Conservation (phyloP, 2,888 invertebrate species). For the Leucozona laternaria region DNA sequence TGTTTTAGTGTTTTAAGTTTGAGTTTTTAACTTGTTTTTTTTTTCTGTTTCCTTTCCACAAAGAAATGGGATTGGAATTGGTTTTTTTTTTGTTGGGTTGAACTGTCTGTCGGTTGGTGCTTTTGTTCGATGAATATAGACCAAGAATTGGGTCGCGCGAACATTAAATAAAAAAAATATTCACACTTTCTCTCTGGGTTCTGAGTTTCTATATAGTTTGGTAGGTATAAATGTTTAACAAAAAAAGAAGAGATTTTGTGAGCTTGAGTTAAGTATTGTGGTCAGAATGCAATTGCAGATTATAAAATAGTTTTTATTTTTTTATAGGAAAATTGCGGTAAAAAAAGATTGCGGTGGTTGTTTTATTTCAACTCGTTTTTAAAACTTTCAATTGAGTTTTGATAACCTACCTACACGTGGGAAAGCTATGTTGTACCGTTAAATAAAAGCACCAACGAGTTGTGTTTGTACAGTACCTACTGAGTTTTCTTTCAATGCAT, state of each 20-base stretch:
- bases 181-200: conserved; percentile 5
- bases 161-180: neutral
- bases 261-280: conserved; percentile 7
- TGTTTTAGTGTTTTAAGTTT: conserved; percentile 58
- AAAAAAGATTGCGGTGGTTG: neutral
- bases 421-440: neutral
- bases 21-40: conserved; percentile 11
- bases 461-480: too few species aligned
- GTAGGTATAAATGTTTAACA: neutral
- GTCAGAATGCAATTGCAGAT: conserved; percentile 22
- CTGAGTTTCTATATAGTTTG: neutral
- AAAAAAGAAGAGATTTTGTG: too few species aligned
- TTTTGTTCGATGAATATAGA: conserved; percentile 16
- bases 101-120: conserved; percentile 2
- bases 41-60: neutral
- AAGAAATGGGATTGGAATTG: conserved; percentile 18
- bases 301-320: conserved; percentile 1
- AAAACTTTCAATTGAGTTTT: conserved; percentile 16
- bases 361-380: neutral
- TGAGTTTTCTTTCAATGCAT: too few species aligned
- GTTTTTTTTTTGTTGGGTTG: conserved; percentile 5
- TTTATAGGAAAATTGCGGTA: neutral
- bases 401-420: neutral
- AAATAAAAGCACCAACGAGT: neutral
- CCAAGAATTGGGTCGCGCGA: conserved; percentile 15